A percentile compares a stretch with the other conserved stretches of the same genome.
These are phyloP conservation scores for Calidris pygmaea DNA, from an alignment of 2,113 vertebrate species.

Conservation along the genomic window DNA sequence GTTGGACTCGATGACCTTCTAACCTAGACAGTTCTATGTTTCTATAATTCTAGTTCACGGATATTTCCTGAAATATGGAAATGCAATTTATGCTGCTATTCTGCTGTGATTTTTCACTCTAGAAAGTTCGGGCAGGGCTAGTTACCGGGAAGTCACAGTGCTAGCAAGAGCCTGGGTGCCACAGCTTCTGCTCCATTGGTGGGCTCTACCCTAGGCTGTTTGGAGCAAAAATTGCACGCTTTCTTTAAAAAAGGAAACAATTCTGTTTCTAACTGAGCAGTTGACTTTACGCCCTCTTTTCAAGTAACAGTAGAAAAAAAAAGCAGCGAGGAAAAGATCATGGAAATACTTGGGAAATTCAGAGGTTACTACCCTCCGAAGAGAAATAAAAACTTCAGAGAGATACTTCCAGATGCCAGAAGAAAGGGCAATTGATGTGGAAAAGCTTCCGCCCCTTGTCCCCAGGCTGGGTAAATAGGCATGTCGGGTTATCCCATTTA, in stretches of 20 bases:
- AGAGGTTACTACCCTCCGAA: slow-evolving; percentile 13
- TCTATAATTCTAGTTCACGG: background rate
- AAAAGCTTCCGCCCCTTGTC: slow-evolving; percentile 49
- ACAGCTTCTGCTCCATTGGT: background rate
- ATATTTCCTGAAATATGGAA: background rate
- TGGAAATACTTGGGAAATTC: slow-evolving; percentile 35
- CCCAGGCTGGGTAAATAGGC: slow-evolving; percentile 49
- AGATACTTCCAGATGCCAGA: slow-evolving; percentile 35
- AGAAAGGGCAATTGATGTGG: slow-evolving; percentile 36
- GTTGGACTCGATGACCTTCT: background rate
- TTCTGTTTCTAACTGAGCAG: slow-evolving; percentile 10
- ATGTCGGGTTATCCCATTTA: slow-evolving; percentile 42
- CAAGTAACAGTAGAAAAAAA: slow-evolving; percentile 1
- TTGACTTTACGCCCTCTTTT: slow-evolving; percentile 30
- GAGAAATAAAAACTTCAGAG: slow-evolving; percentile 43
- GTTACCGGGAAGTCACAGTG: fast-evolving
- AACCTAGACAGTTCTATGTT: background rate
- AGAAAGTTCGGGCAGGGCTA: background rate
- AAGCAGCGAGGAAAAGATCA: background rate
- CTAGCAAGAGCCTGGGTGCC: background rate
- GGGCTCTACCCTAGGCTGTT: background rate
- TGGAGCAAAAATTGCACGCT: background rate
- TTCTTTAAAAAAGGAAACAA: slow-evolving; percentile 19
- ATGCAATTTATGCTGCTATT: background rate
- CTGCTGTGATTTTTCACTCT: background rate